Evolutionary conservation across 2,113 vertebrate species (phyloP).

Genomic region (Siphamia tubifer): DNA sequence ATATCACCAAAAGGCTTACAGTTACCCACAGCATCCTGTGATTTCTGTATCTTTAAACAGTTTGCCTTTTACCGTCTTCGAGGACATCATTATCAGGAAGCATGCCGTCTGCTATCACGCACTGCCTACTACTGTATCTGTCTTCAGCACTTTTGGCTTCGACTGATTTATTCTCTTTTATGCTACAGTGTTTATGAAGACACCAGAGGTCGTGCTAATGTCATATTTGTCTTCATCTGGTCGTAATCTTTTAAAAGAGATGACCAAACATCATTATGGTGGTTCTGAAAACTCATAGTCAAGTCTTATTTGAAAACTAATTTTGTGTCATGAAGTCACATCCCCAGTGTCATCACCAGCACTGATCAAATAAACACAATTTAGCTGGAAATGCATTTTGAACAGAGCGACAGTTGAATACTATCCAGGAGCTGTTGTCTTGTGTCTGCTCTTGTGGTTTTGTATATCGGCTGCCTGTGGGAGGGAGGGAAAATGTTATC

Average conservation of each 20-base stretch:
- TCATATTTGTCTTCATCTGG: conserved; percentile 1
- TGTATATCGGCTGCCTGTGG: neutral
- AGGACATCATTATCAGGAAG: neutral
- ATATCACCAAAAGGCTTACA: conserved; percentile 53
- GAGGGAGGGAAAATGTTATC: neutral
- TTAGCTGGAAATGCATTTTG: neutral
- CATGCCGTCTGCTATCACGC: conserved; percentile 10
- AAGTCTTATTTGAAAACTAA: neutral
- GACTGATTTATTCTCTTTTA: conserved; percentile 16
- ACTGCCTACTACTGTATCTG: neutral
- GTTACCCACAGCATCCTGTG: conserved; percentile 1
- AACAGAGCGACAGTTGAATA: neutral
- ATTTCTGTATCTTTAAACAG: conserved; percentile 43
- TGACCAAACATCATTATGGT: neutral
- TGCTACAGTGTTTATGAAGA: neutral
- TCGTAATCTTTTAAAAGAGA: neutral
- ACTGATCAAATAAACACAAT: neutral
- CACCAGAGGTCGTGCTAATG: neutral
- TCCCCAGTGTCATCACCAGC: neutral
- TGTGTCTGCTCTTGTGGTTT: conserved; percentile 3
- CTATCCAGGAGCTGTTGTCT: neutral
- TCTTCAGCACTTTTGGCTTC: neutral
- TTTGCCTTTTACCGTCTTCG: conserved; percentile 19
- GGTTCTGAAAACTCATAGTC: neutral
- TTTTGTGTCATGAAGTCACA: neutral